Percentiles rank a stretch among this genome's conserved stretches.
Conservation (phyloP, 1,140 invertebrate species). For the Caenorhabditis inopinata region DNA sequence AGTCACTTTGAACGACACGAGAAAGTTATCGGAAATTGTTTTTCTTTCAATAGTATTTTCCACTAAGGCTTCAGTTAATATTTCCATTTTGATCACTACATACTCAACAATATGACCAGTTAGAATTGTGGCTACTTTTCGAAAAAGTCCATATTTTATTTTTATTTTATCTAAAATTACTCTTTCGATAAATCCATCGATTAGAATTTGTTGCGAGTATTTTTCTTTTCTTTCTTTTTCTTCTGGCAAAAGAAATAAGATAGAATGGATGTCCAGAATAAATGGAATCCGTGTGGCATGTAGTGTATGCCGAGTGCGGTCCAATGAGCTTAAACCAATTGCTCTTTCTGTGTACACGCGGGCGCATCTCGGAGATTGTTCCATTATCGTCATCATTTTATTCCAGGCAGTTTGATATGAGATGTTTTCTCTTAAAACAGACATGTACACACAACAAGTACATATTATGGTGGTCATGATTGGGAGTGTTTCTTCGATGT, state of each 20-base stretch:
- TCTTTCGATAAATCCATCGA: no score
- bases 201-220: no score
- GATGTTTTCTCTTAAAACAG: background rate
- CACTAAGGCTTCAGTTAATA: background rate
- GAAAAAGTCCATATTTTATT: no score
- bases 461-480: background rate
- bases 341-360: constrained; percentile 8
- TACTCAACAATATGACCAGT: background rate
- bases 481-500: background rate
- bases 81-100: background rate
- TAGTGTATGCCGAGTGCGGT: constrained; percentile 29
- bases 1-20: constrained; percentile 2
- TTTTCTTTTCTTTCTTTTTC: background rate
- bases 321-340: constrained; percentile 31
- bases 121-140: background rate
- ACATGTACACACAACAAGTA: constrained; percentile 4
- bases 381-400: constrained; percentile 31
- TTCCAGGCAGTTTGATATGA: constrained; percentile 18
- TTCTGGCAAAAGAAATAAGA: constrained; percentile 2
- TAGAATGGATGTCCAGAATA: constrained; percentile 4
- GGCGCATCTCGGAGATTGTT: constrained; percentile 17
- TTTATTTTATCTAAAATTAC: no score
- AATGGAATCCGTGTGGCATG: background rate
- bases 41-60: no score
- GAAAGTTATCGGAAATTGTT: background rate